Base-by-base conservation (phyloP, 2,888 invertebrate species). In the Carpatolechia fugitivella region DNA sequence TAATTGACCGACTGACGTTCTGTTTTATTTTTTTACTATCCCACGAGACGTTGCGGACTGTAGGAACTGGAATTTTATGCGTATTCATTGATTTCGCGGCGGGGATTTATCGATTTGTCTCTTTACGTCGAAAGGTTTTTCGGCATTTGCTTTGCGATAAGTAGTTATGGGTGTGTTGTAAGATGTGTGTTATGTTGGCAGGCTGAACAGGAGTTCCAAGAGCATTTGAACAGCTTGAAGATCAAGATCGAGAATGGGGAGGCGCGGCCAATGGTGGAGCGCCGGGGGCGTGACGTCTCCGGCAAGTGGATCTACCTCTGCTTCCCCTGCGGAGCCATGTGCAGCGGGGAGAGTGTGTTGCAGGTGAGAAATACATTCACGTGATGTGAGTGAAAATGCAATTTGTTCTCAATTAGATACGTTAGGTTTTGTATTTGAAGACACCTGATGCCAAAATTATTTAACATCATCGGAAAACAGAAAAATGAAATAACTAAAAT, bases 241-340 rank as follows among this genome's bases (percentile, higher is more conserved):
- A 78, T 91, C 66, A 76, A 74, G 54, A 69, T 88, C 8, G 89
- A 90, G 4, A 83, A 91, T 87, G 91, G 85, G 24, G 74, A 64
- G 48, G 60, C 67, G 31, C 80, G 86, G 33, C 68, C 78, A 55
- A 90, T 92, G 82, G 90, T 91, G 73, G 87, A 91, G 63, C 71
- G 90, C 33, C 82, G 80, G 46, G 80, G 78, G 2, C 80, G 90
- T 4, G 89, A 91, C 61, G 68, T 81, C 6, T 76, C 84, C 8
- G 83, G 89, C 58, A 81, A 85, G 56, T 91, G 88, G 84, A 80
- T 84, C 48, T 91, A 91, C 64, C 66, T 89, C 60, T 92, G 92
- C 74, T 91, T 82, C 65, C 89, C 91, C 3, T 92, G 92, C 65
- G 89, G 87, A 1, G 91, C 91, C 2, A 75, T 84, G 24, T 90